phyloP scores from a whole-genome alignment of 2,113 vertebrate genomes.

The Takifugu bimaculatus region DNA sequence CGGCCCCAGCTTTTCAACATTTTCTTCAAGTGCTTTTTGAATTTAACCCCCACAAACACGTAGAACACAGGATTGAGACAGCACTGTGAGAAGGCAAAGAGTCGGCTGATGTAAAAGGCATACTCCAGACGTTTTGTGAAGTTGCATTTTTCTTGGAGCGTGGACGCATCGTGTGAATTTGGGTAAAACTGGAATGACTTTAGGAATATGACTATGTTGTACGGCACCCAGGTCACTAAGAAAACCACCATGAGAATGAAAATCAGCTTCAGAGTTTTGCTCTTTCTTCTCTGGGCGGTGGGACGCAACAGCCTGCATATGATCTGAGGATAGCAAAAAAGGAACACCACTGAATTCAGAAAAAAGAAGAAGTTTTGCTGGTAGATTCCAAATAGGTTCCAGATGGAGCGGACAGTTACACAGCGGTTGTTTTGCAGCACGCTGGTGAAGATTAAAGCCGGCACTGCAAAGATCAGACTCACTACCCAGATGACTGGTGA shows the following conservation, averaged over 20 bases:
- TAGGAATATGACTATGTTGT: constrained; percentile 82
- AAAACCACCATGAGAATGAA: constrained; percentile 82
- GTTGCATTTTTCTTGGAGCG: background rate
- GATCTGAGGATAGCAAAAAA: constrained; percentile 84
- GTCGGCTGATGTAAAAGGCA: constrained; percentile 71
- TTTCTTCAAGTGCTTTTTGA: constrained; percentile 81
- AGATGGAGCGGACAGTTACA: constrained; percentile 34
- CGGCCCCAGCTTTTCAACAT: constrained; percentile 53
- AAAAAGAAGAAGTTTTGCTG: constrained; percentile 82
- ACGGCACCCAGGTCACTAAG: constrained; percentile 91
- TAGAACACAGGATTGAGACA: constrained; percentile 93
- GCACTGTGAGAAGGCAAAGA: constrained; percentile 88
- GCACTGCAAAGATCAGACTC: constrained; percentile 73
- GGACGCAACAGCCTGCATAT: constrained; percentile 76
- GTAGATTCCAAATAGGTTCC: constrained; percentile 69
- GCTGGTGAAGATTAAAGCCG: constrained; percentile 68
- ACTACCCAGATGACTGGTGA: constrained; percentile 73
- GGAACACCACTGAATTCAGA: constrained; percentile 70
- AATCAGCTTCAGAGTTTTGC: constrained; percentile 86
- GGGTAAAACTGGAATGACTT: constrained; percentile 38
- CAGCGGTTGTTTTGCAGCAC: constrained; percentile 43
- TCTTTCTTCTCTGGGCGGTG: constrained; percentile 72
- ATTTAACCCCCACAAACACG: constrained; percentile 88
- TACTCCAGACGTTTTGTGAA: constrained; percentile 42
- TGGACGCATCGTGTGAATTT: background rate